phyloP scores from a whole-genome alignment of 1,140 invertebrate species.

The Drosophila truncata region DNA sequence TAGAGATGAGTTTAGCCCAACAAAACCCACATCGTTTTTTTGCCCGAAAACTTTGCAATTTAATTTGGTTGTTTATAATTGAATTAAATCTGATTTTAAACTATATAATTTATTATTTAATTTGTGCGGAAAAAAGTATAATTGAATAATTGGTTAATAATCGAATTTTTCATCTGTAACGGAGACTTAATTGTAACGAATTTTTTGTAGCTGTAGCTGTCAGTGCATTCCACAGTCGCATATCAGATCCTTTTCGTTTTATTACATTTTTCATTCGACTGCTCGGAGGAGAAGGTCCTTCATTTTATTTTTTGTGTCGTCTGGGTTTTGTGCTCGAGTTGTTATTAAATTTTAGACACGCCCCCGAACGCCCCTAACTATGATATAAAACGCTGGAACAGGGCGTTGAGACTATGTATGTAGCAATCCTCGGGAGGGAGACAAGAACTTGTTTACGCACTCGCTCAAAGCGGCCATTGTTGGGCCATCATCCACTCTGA shows the following conservation, averaged over 20 bases:
- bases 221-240: constrained; percentile 30
- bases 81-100: background rate
- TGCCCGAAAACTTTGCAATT: constrained; percentile 1
- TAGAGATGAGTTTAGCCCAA: constrained; percentile 5
- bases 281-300: constrained; percentile 13
- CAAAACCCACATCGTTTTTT: background rate
- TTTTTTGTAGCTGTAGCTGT: background rate
- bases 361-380: constrained; percentile 31
- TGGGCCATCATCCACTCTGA: constrained; percentile 1
- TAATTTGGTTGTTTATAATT: background rate
- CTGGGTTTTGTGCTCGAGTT: constrained; percentile 54
- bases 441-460: constrained; percentile 62
- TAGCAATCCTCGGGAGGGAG: constrained; percentile 8
- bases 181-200: background rate
- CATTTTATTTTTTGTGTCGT: constrained; percentile 59
- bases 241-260: background rate
- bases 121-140: background rate
- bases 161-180: background rate
- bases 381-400: constrained; percentile 22
- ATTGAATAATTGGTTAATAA: background rate
- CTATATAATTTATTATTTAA: constrained; percentile 1
- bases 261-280: constrained; percentile 39
- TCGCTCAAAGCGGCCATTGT: constrained; percentile 47
- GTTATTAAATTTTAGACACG: constrained; percentile 76
- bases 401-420: constrained; percentile 7